These are phyloP conservation scores for Zapornia atra DNA, from an alignment of 2,113 vertebrate genomes.

Conservation along the genomic window DNA sequence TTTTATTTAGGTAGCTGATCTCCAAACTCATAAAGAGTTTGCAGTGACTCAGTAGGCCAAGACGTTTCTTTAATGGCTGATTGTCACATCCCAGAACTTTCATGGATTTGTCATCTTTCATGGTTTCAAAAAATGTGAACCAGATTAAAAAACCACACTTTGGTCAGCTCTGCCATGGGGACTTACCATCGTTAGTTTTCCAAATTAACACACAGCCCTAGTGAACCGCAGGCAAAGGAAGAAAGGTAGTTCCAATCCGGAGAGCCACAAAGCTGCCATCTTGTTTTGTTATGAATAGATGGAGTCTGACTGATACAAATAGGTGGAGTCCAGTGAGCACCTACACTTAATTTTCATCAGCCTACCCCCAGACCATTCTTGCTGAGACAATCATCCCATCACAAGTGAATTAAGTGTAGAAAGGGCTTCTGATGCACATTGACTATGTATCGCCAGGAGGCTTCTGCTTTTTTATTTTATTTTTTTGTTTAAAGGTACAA, in stretches of 20 bases:
- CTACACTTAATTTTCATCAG: neutral
- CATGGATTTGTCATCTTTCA: neutral
- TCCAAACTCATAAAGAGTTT: neutral
- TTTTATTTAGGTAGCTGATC: neutral
- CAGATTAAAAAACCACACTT: neutral
- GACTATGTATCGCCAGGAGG: neutral
- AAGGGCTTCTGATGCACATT: neutral
- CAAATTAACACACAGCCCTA: neutral
- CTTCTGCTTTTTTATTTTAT: neutral
- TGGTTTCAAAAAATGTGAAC: neutral
- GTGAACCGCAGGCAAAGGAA: neutral
- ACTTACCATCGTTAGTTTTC: neutral
- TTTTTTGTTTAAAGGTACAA: no score
- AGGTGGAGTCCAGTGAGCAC: neutral
- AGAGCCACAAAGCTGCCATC: neutral
- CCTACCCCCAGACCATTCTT: neutral
- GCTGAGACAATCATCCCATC: neutral
- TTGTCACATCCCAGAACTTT: neutral
- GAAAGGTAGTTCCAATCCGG: neutral
- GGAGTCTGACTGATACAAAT: neutral
- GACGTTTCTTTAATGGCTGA: neutral
- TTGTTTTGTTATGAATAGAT: neutral
- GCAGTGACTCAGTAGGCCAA: neutral
- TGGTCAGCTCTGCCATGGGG: neutral
- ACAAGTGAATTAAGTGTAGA: neutral